Conservation (phyloP, 2,797 vertebrate species). For the Epinephelus malabaricus region DNA sequence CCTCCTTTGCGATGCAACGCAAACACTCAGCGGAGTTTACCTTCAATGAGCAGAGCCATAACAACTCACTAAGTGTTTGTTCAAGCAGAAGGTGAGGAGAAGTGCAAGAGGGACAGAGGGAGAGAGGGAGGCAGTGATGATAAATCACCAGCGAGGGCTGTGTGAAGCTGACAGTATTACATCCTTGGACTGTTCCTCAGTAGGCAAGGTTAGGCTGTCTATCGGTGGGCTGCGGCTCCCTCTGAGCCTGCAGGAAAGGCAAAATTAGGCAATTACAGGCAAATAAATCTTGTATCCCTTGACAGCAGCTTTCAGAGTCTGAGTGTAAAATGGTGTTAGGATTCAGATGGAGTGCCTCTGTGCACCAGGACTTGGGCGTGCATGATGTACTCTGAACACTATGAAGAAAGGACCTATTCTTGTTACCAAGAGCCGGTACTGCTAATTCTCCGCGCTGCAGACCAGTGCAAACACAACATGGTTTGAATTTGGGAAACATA, state of each 20-base stretch:
- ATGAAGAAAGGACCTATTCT: constrained; percentile 57
- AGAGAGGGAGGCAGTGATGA: constrained; percentile 68
- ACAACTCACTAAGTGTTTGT: constrained; percentile 84
- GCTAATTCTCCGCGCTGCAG: constrained; percentile 44
- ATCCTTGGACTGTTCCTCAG: constrained; percentile 83
- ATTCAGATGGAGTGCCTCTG: constrained; percentile 78
- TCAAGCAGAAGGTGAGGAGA: constrained; percentile 74
- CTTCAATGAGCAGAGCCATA: constrained; percentile 71
- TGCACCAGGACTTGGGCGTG: constrained; percentile 68
- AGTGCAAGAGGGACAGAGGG: constrained; percentile 20
- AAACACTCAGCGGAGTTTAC: constrained; percentile 78
- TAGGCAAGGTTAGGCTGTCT: constrained; percentile 83
- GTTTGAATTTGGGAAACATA: constrained; percentile 56
- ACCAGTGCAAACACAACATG: constrained; percentile 45
- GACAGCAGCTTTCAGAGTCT: constrained; percentile 79
- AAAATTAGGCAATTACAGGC: constrained; percentile 86
- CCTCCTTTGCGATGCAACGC: constrained; percentile 53
- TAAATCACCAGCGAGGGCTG: constrained; percentile 83
- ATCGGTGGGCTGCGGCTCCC: constrained; percentile 75
- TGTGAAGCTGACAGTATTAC: constrained; percentile 83
- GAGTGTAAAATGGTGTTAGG: constrained; percentile 80
- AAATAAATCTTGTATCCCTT: constrained; percentile 85
- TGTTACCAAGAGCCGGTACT: constrained; percentile 39
- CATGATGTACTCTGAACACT: constrained; percentile 67
- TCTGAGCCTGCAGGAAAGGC: constrained; percentile 77